These are phyloP conservation scores for Sylvicola fuscatus DNA, from an alignment of 2,888 invertebrate species.

Conservation along the genomic window DNA sequence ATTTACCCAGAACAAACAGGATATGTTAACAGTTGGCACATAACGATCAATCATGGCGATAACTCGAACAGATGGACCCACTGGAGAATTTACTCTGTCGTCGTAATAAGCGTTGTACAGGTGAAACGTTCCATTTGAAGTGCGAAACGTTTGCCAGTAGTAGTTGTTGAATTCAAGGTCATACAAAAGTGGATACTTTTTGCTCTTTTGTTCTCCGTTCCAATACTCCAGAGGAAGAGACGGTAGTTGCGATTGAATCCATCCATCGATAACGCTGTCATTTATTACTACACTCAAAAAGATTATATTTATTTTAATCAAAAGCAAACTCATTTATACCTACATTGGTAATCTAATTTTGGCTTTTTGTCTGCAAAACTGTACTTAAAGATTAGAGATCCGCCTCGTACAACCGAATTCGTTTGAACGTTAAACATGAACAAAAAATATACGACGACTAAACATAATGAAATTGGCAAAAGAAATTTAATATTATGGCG, in stretches of 20 bases:
- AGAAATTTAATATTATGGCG: no score
- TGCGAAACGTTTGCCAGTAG: conserved; percentile 75
- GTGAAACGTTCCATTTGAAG: conserved; percentile 74
- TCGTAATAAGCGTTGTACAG: conserved; percentile 81
- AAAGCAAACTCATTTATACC: no score
- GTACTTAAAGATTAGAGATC: no score
- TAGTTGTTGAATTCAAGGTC: conserved; percentile 85
- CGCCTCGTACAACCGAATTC: no score
- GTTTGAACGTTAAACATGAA: no score
- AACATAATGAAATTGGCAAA: no score
- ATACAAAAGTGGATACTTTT: conserved; percentile 70
- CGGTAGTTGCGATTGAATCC: conserved; percentile 42
- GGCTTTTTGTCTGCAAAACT: no score
- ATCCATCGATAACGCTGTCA: no score
- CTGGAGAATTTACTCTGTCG: conserved; percentile 48
- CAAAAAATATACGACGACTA: no score
- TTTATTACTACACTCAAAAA: no score
- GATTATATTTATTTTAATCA: no score
- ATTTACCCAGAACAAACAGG: conserved; percentile 81
- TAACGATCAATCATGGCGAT: conserved; percentile 80
- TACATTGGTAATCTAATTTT: no score
- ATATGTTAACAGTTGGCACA: conserved; percentile 60
- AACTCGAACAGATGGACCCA: conserved; percentile 68
- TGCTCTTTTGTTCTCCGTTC: conserved; percentile 43
- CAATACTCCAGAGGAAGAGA: conserved; percentile 72